Percentiles rank a stretch among this genome's conserved stretches.
phyloP scores from a whole-genome alignment of 2,113 vertebrate genomes.

The Psittacula cyanocephala region DNA sequence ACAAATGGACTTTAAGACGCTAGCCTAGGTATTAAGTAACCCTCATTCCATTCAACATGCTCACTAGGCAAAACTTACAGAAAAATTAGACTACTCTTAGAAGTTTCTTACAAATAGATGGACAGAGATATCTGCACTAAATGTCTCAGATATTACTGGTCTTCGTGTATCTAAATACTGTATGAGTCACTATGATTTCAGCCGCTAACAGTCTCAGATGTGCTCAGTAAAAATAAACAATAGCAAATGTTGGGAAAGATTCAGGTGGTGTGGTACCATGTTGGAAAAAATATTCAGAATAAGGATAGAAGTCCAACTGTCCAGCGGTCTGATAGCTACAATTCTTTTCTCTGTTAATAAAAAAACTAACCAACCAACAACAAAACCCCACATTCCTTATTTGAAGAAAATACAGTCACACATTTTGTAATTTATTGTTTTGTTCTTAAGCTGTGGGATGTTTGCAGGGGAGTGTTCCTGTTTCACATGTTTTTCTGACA shows the following conservation, averaged over 20 bases:
- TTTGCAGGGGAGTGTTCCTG: neutral
- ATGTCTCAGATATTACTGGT: neutral
- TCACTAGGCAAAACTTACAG: neutral
- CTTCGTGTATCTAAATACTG: neutral
- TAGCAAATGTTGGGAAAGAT: neutral
- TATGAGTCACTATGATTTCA: neutral
- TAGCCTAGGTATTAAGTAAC: neutral
- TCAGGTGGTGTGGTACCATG: neutral
- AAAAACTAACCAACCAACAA: neutral
- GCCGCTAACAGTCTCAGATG: neutral
- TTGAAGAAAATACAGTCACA: neutral
- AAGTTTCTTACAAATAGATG: neutral
- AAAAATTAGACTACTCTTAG: neutral
- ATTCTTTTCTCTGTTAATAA: neutral
- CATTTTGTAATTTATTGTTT: neutral
- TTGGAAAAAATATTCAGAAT: neutral
- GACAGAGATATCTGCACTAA: neutral
- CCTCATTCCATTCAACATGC: neutral
- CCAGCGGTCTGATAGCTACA: neutral
- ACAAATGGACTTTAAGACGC: neutral
- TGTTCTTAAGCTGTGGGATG: neutral
- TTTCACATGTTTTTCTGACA: neutral
- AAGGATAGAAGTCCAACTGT: neutral
- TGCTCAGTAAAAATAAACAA: neutral
- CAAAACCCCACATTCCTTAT: neutral